phyloP scores from a whole-genome alignment of 2,797 vertebrate species.

The Malurus leucopterus region DNA sequence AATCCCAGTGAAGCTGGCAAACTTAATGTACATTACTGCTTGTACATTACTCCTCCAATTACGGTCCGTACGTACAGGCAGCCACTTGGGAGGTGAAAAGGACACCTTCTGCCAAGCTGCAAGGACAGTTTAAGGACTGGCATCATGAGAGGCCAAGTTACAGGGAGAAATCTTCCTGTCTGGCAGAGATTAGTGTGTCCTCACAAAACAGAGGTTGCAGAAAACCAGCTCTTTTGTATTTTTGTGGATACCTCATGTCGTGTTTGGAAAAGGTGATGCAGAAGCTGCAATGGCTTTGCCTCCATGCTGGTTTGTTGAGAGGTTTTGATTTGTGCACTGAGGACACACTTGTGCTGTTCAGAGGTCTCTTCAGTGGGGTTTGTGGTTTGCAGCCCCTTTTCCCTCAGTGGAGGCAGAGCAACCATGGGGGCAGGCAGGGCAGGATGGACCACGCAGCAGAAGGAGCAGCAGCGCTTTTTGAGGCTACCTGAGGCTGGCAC shows the following conservation, averaged over 20 bases:
- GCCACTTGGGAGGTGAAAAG: background rate
- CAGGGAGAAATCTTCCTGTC: background rate
- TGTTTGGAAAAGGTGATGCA: background rate
- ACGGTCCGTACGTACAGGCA: background rate
- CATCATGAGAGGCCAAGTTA: background rate
- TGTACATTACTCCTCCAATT: background rate
- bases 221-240: background rate
- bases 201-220: background rate
- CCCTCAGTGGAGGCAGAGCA: background rate
- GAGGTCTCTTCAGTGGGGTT: background rate
- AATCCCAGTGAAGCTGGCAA: slow-evolving; percentile 23
- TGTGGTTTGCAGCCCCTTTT: background rate
- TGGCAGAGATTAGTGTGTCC: background rate
- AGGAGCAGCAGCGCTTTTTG: background rate
- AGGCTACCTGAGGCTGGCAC: background rate
- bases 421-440: accelerated
- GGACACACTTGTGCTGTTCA: background rate
- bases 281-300: background rate
- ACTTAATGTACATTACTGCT: background rate
- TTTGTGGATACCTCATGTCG: accelerated
- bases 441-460: accelerated
- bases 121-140: slow-evolving; percentile 18
- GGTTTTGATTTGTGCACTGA: background rate
- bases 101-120: background rate
- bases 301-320: background rate